Evolutionary conservation across 1,140 invertebrate genomes (phyloP), one percentile per base, ranked within the genome.

Genomic region (Cherax quadricarinatus): DNA sequence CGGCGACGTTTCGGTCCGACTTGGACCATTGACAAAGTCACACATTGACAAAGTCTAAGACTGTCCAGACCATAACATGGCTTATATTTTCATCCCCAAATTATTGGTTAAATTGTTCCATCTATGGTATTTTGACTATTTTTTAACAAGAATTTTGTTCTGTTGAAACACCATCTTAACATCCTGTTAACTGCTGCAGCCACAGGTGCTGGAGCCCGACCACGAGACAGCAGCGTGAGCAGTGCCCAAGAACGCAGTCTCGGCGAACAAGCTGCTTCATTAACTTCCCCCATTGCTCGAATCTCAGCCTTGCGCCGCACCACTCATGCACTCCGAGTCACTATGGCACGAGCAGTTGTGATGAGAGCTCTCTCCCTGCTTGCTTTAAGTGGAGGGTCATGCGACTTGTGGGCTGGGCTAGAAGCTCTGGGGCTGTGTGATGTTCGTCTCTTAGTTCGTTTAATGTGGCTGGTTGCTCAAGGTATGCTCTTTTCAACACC

Each of bases 401-500:
- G 95, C 91, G 95, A 95, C 93, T 94, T 96, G 79, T 95, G 95
- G 12, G 95, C 95, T 60, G 96, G 96, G 21, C 94, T 97, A 48
- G 95, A 96, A 93, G 95, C 95, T 21, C 96, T 97, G 41, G 96
- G 96, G 30, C 94, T 97, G 82, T 95, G 95, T 53, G 96, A 97
- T 94, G 96, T 97, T 53, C 95, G 95, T 85, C 96, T 96, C 94
- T 95, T 97, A 4, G 96, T 97, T 1, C 95, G 95, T n/a, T 94
- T 97, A 24, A 97, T 97, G 96, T 96, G 96, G 73, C 94, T 97
- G 53, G 96, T 96, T 92, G 96, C 96, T 5, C 95, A 96, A 85
- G 96, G 96, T 79, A 62, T 79, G 82, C 24, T 6, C 21, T 2
- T n/a, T 60, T 60, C 16, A 60, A 10, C 57, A 60, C 57, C 57